Percentiles rank a stretch among this genome's conserved stretches.
These are phyloP conservation scores for Cheilosia variabilis DNA, from an alignment of 2,888 invertebrate genomes.

Conservation along the genomic window DNA sequence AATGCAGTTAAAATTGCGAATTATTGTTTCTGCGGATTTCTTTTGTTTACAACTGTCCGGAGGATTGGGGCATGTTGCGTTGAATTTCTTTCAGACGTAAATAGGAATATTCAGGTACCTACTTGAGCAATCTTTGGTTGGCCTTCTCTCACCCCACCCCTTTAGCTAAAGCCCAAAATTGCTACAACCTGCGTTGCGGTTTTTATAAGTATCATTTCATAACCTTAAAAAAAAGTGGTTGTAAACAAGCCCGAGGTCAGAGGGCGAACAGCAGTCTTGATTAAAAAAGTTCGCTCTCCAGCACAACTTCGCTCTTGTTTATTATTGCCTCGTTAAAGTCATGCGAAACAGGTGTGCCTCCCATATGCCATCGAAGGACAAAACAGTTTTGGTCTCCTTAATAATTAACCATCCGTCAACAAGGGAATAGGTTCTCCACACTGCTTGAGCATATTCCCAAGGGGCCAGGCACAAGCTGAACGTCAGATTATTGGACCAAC, in stretches of 20 bases:
- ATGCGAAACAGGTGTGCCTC: slow-evolving; percentile 38
- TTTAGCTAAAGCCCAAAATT: too few relatives aligned
- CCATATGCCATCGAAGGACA: slow-evolving; percentile 25
- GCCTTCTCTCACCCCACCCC: too few relatives aligned
- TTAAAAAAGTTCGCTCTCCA: slow-evolving; percentile 49
- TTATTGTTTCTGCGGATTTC: too few relatives aligned
- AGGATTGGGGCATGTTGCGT: too few relatives aligned
- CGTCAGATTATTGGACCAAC: slow-evolving; percentile 34
- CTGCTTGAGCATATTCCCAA: neutral
- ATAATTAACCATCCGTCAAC: slow-evolving; percentile 39
- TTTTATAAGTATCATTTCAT: too few relatives aligned
- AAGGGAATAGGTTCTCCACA: slow-evolving; percentile 4
- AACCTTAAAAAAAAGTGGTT: neutral
- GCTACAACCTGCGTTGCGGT: too few relatives aligned
- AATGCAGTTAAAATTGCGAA: too few relatives aligned
- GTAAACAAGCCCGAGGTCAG: neutral
- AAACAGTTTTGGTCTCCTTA: slow-evolving; percentile 16
- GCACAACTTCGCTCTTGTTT: slow-evolving; percentile 30
- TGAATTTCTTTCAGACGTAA: too few relatives aligned
- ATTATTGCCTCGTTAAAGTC: slow-evolving; percentile 50
- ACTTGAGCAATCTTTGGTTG: too few relatives aligned
- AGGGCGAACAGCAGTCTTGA: slow-evolving; percentile 25
- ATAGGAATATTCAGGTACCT: too few relatives aligned
- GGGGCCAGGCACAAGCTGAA: slow-evolving; percentile 23
- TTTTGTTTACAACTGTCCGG: too few relatives aligned